These are phyloP conservation scores for Lepilemur ruficaudatus DNA, from an alignment of 2,797 vertebrate species.

Conservation along the genomic window DNA sequence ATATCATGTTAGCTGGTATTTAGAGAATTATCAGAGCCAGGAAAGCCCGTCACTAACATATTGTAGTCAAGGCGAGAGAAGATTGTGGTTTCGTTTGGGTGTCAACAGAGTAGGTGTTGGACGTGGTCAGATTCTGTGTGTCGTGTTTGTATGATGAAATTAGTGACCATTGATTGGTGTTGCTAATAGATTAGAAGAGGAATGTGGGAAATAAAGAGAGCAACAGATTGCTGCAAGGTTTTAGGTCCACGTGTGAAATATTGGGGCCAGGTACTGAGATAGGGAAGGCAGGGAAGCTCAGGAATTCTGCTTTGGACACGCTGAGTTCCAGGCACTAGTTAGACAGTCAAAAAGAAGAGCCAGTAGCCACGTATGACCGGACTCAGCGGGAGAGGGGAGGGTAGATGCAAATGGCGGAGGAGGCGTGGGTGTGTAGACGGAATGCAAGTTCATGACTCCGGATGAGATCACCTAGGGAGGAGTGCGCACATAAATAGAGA, in stretches of 20 bases:
- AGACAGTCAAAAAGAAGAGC: background rate
- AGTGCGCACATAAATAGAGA: background rate
- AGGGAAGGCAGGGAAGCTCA: background rate
- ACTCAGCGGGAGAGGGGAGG: background rate
- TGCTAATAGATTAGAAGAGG: background rate
- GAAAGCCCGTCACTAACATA: background rate
- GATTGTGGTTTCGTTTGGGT: background rate
- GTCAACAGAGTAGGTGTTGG: background rate
- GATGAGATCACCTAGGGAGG: background rate
- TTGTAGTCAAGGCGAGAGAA: background rate
- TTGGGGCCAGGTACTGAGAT: background rate
- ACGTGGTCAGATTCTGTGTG: background rate
- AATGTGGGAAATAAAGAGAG: conserved; percentile 19
- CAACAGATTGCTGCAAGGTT: background rate
- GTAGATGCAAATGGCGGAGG: background rate
- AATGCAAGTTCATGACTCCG: background rate
- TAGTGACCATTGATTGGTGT: rapidly evolving
- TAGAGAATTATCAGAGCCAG: background rate
- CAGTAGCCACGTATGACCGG: background rate
- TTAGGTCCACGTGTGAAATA: background rate
- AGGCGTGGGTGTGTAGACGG: background rate
- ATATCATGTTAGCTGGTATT: background rate
- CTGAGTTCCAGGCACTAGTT: background rate
- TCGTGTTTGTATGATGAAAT: background rate
- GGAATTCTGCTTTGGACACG: background rate